Conservation (phyloP, 2,888 invertebrate genomes). For the Leptogaster cylindrica region DNA sequence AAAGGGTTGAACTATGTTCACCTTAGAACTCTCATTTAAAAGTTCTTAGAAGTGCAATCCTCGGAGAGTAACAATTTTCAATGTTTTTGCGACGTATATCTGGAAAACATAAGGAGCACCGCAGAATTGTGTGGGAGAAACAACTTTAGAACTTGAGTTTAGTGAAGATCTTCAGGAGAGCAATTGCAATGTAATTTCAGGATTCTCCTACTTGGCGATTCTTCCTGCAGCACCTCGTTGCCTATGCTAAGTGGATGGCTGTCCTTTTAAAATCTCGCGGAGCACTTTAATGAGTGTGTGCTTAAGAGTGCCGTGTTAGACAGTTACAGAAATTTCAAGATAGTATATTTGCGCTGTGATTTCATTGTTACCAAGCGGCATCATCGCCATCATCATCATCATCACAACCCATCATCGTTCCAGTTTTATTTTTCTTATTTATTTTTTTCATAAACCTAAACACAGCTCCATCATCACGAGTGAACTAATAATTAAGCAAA, state of each 20-base stretch:
- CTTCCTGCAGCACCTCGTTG: slow-evolving; percentile 20
- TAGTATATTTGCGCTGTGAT: neutral
- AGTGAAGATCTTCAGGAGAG: slow-evolving; percentile 28
- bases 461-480: too few species aligned
- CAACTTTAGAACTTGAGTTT: slow-evolving; percentile 29
- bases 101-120: slow-evolving; percentile 31
- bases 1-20: slow-evolving; percentile 38
- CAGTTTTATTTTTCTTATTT: too few species aligned
- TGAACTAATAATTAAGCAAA: too few species aligned
- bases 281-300: slow-evolving; percentile 36
- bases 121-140: slow-evolving; percentile 38
- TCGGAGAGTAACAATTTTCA: slow-evolving; percentile 30
- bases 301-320: slow-evolving; percentile 22
- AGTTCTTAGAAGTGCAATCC: slow-evolving; percentile 35
- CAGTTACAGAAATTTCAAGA: neutral
- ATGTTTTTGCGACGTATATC: slow-evolving; percentile 30
- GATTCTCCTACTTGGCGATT: slow-evolving; percentile 22
- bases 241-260: slow-evolving; percentile 22
- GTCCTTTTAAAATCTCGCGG: slow-evolving; percentile 19
- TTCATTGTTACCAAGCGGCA: slow-evolving; percentile 3
- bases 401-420: too few species aligned
- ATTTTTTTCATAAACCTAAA: too few species aligned
- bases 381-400: too few species aligned
- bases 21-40: slow-evolving; percentile 37
- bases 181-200: slow-evolving; percentile 38